Percentiles rank a stretch among this genome's conserved stretches.
These are phyloP conservation scores for Pygocentrus nattereri DNA, from an alignment of 2,797 vertebrate species.

Conservation along the genomic window DNA sequence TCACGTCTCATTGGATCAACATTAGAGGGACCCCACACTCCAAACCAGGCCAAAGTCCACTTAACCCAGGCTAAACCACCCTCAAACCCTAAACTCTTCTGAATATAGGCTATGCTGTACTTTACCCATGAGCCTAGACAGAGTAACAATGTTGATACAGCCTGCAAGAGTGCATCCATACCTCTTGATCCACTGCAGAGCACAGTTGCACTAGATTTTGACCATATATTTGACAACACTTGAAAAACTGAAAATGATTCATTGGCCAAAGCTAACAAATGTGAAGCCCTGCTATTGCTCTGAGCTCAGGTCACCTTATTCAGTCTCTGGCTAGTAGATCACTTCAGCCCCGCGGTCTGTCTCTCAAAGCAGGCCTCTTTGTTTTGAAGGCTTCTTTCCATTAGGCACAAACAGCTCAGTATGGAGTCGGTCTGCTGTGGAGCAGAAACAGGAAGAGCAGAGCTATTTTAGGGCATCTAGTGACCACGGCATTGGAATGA, in stretches of 20 bases:
- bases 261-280: background rate
- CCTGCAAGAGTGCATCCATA: conserved; percentile 63
- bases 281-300: background rate
- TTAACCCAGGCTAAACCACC: conserved; percentile 57
- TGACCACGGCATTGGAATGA: conserved; percentile 36
- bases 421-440: conserved; percentile 25
- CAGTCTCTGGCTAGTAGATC: conserved; percentile 19
- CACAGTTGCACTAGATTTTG: background rate
- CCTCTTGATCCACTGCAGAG: conserved; percentile 19
- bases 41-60: conserved; percentile 30
- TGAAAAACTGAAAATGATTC: background rate
- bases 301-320: conserved; percentile 14
- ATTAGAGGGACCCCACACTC: conserved; percentile 21
- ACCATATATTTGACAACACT: background rate
- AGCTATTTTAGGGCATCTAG: conserved; percentile 69
- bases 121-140: conserved; percentile 62
- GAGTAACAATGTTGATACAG: conserved; percentile 53
- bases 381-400: conserved; percentile 47
- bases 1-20: conserved; percentile 12
- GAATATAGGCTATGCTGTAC: conserved; percentile 20
- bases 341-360: conserved; percentile 38
- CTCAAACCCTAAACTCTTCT: conserved; percentile 55
- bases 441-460: conserved; percentile 27
- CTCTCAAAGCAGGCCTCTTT: conserved; percentile 44
- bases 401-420: conserved; percentile 21